Evolutionary conservation across 2,888 invertebrate genomes (phyloP), one percentile per base, ranked within the genome.

Genomic region (Clusia tigrina): DNA sequence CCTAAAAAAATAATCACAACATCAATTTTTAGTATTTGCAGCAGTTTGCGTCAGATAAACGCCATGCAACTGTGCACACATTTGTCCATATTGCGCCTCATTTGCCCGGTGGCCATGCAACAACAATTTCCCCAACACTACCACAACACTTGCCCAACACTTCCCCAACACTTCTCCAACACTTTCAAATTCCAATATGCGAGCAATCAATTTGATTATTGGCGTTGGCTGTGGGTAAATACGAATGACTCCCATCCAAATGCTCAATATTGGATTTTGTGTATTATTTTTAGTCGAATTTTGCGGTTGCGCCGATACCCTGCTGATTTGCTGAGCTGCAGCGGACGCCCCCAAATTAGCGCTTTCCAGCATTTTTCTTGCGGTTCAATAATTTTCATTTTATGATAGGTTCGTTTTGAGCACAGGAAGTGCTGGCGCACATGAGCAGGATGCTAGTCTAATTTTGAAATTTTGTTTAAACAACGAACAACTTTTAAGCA

Each of bases 311-410:
- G 10, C n/a, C n/a, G n/a, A n/a, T n/a, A 42, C n/a, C n/a, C 22
- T 20, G 48, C 22, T 23, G 53, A 53, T 2, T 54, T 37, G 32
- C 23, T 17, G 10, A 22, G 55, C 6, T n/a, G 24, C 10, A 12
- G 6, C 24, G 24, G 15, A 24, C 24, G 38, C 18, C 42, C 55
- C 25, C 10, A 55, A 37, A 20, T 55, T 55, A 22, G 23, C 48
- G 6, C n/a, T 48, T 48, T 48, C 15, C 20, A 18, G 22, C 48
- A n/a, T 20, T 48, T 48, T 48, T 48, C 48, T 6, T 62, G 22
- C 53, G 59, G 38, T 60, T 65, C 58, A 53, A 62, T 54, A 51
- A 37, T 15, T 63, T 63, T 58, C 52, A 9, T 18, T 56, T 63
- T 55, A 54, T 60, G 25, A 53, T 58, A 54, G 26, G 55, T 17